Base-by-base conservation (phyloP, 2,888 invertebrate species). In the Thalpophila matura region DNA sequence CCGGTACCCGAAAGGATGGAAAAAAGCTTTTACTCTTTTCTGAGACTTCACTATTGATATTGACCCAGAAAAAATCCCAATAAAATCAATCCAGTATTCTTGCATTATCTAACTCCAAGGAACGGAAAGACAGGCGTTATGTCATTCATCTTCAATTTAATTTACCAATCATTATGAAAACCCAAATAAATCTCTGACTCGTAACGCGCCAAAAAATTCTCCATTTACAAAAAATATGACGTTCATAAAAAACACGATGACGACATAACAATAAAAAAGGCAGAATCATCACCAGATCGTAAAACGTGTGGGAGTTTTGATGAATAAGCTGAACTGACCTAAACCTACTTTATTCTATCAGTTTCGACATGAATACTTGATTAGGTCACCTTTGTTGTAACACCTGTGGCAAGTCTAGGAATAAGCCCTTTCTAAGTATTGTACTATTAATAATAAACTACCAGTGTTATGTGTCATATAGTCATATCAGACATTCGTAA, bases 251-350 rank as follows among this genome's bases (percentile, higher is more conserved):
- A 69, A 60, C 50, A 46, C 47, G 68, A 63, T 66, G 68, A 67
- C 69, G 56, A 61, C 38, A 74, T 51, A 54, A 60, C 40, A 71
- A 64, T 68, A 62, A 67, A 74, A 70, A 26, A 53, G 69, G 68
- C 71, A 64, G 50, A 61, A 54, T 79, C 65, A 70, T 67, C 63
- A 68, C 67, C 54, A 66, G 47, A 61, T 65, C 56, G 56, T 51
- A 22, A 58, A 74, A 67, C 56, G 80, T 77, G 84, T 83, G 82
- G 83, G 82, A 80, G 74, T 83, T 77, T 51, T 77, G 77, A 83
- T 84, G 85, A 84, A 81, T 81, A 81, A 80, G 77, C 73, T 56
- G 55, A 49, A 59, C 54, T 80, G 84, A 83, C 81, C 86, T 81
- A 84, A 82, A 85, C 84, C 79, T 69, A 83, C 77, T 77, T 80